Percentiles rank a stretch among this genome's conserved stretches.
Evolutionary conservation across 2,888 invertebrate species (phyloP).

Genomic region (Sphecodes monilicornis): DNA sequence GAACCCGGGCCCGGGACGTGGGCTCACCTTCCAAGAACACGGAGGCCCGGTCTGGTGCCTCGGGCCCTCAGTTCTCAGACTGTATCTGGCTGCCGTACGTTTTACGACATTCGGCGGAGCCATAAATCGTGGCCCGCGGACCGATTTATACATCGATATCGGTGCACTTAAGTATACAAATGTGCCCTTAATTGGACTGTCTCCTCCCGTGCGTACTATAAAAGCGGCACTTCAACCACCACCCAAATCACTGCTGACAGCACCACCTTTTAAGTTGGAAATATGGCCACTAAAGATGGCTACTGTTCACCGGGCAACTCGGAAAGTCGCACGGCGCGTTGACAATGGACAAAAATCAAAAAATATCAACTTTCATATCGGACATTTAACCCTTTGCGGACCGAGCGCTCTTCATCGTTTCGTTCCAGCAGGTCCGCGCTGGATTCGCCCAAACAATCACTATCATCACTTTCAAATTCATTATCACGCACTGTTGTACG

Average conservation of each 20-base stretch:
- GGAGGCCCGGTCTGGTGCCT: slow-evolving; percentile 43
- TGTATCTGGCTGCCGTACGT: slow-evolving; percentile 68
- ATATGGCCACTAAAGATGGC: slow-evolving; percentile 67
- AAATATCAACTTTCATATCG: background rate
- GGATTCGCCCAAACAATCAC: too few relatives aligned
- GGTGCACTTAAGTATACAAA: slow-evolving; percentile 78
- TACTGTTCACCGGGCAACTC: slow-evolving; percentile 37
- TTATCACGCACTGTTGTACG: too few relatives aligned
- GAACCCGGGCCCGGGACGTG: slow-evolving; percentile 46
- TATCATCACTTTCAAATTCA: too few relatives aligned
- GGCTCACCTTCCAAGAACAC: slow-evolving; percentile 59
- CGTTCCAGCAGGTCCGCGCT: too few relatives aligned
- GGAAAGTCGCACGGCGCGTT: background rate
- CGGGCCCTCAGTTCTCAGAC: slow-evolving; percentile 11
- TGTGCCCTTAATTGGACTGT: slow-evolving; percentile 80
- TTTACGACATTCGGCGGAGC: slow-evolving; percentile 78
- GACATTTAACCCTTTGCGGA: too few relatives aligned
- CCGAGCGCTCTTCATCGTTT: too few relatives aligned
- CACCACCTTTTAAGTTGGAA: slow-evolving; percentile 69
- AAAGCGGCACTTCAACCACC: slow-evolving; percentile 70
- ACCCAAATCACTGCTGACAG: slow-evolving; percentile 72
- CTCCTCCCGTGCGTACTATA: slow-evolving; percentile 73
- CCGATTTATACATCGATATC: slow-evolving; percentile 79
- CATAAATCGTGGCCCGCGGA: slow-evolving; percentile 75
- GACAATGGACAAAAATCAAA: background rate